Base-by-base conservation (phyloP, 1,140 invertebrate species). In the Tetraneura akinire region DNA sequence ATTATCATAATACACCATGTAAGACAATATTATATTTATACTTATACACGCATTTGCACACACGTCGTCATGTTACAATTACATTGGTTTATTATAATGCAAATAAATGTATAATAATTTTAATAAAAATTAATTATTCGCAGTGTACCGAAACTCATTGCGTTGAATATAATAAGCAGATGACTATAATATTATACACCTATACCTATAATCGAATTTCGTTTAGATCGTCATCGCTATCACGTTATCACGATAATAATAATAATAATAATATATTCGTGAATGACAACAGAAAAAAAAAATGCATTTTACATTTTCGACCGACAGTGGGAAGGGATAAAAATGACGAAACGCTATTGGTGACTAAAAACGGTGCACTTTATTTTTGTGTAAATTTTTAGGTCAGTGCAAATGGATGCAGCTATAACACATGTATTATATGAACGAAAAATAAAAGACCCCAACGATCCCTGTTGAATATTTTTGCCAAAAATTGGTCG, bases 401-500 rank as follows among this genome's bases (percentile, higher is more conserved):
- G 68, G 47, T 51, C 68, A 71, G 47, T 71, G 68, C 68, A 71
- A 45, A 71, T 23, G 45, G 51, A 3, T 71, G 68, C 68, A 71
- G 14, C 49, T 26, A 70, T 47, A 16, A 26, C n/a, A 18, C 26
- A 70, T 26, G 13, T 26, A 37, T 4, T 37, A 4, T 37, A 37
- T 8, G 32, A 37, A 37, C 23, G 18, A 68, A 14, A 70, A 11
- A 47, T 16, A 71, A 49, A 70, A 70, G n/a, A n/a, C n/a, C n/a
- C n/a, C n/a, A 70, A 45, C 64, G n/a, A 47, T 71, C 47, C 23
- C 23, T 29, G 68, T 68, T 47, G 42, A 68, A 68, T 49, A 71
- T 49, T 71, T 71, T 71, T 51, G 68, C 68, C 68, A 71, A 71
- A 51, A 71, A 71, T 71, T 71, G 37, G 37, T 55, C 55, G 55